Percentiles rank a stretch among this genome's conserved stretches.
Evolutionary conservation across 2,113 vertebrate species (phyloP).

Genomic region (human): DNA sequence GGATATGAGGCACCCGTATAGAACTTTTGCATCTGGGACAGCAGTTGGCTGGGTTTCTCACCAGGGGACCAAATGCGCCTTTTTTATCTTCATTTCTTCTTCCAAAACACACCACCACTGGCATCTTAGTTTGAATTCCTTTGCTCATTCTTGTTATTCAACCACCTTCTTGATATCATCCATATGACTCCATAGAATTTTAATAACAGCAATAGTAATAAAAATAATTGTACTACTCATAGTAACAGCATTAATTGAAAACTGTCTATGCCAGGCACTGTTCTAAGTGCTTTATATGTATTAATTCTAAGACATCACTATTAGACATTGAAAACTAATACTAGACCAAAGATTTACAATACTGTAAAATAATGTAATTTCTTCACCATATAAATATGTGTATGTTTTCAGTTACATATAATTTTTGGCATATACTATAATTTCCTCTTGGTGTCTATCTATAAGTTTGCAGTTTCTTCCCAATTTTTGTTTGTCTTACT

Average conservation of each 20-base stretch:
- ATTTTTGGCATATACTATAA: not conserved
- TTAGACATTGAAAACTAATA: not conserved
- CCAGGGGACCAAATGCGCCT: accelerated
- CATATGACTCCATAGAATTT: not conserved
- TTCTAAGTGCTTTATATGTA: not conserved
- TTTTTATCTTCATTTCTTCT: not conserved
- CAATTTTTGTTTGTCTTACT: not conserved
- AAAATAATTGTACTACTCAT: not conserved
- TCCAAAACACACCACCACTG: not conserved
- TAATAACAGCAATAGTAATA: not conserved
- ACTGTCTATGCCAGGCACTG: not conserved
- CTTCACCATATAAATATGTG: not conserved
- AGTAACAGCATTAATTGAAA: not conserved
- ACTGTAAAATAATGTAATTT: not conserved
- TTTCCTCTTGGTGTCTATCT: not conserved
- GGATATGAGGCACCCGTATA: no score
- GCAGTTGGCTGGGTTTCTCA: not conserved
- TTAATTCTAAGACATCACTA: not conserved
- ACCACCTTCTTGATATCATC: not conserved
- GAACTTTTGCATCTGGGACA: not conserved
- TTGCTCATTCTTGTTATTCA: not conserved
- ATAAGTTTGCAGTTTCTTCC: not conserved
- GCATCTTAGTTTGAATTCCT: not conserved
- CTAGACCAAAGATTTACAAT: not conserved
- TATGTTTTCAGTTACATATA: not conserved